Base-by-base conservation (phyloP, 2,888 invertebrate genomes). In the Dasysyrphus albostriatus region DNA sequence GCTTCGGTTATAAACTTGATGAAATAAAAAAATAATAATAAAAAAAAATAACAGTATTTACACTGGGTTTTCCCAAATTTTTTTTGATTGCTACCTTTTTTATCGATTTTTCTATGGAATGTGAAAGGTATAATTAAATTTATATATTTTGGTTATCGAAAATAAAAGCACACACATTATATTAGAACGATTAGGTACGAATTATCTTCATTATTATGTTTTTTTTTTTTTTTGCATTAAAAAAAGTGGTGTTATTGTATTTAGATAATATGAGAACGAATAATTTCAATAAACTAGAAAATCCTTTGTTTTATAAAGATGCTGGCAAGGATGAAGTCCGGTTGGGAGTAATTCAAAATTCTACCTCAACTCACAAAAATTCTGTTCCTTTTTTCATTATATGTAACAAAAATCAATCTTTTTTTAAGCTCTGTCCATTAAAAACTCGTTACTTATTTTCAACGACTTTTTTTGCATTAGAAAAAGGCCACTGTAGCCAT, bases 121-220 rank as follows among this genome's bases (percentile, higher is more conserved):
- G 44, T 32, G 29, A 63, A 47, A 32, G 14, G 7, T 24, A 24
- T 42, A 44, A 47, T 44, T 47, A 32, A 16, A 29, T 32, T 63
- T 63, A 39, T 63, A 39, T 63, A n/a, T 16, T 29, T 44, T 8
- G 14, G 29, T 44, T 32, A 61, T 61, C 14, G 39, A 19, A 59
- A n/a, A n/a, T n/a, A n/a, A n/a, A n/a, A n/a, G n/a, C n/a, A n/a
- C n/a, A n/a, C n/a, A n/a, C n/a, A n/a, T n/a, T n/a, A n/a, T n/a
- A 37, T 39, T n/a, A 7, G 42, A 39, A 42, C 42, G 79, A 74
- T 74, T 69, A 59, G 75, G 69, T 47, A 74, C 47, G 73, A 59
- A 39, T 42, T 16, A 24, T 56, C 32, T 69, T 37, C 54, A 14
- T n/a, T 51, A 10, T 49, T 12, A 5, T 24, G 7, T 29, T 49